Evolutionary conservation across 2,888 invertebrate species (phyloP), one percentile per base, ranked within the genome.

Genomic region (Agrochola lychnidis): DNA sequence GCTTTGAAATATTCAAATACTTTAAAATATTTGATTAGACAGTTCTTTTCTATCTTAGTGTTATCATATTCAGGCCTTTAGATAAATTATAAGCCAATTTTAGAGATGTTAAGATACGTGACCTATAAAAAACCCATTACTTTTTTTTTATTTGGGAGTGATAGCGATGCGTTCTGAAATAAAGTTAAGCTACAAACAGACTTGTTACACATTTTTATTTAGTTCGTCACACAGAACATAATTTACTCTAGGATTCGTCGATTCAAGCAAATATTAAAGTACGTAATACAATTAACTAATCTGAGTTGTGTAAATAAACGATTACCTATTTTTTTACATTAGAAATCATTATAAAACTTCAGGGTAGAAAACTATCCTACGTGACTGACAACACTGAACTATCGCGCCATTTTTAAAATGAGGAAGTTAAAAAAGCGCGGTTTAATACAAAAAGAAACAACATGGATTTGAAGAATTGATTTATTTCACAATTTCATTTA

Each of bases 401-500:
- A 2, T 4, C 4, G 62, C 61, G 74, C 48, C 30, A n/a, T 61
- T 66, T 72, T 73, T 16, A 51, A 73, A 57, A 14, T 2, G 0
- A 40, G 36, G 5, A 3, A 16, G 1, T 14, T 30, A 16, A 7
- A 48, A 63, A 57, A n/a, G 40, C 25, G 25, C 48, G n/a, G 68
- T 14, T 19, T 12, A 0, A 16, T 56, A 12, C 12, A 73, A 30
- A 48, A 73, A 73, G 9, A 73, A n/a, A 70, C 62, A 48, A 36
- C 9, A 61, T 51, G n/a, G 9, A 61, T 59, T 59, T 68, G 61
- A 73, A 73, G 66, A 79, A 59, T 75, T 73, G 53, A 75, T 82
- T 85, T 80, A 83, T 70, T 87, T 78, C 74, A 76, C 74, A 82
- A 69, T 85, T 78, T 70, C 36, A 86, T 79, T 81, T 81, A 84